Evolutionary conservation across 1,140 invertebrate genomes (phyloP).

Genomic region (Eriocheir sinensis): DNA sequence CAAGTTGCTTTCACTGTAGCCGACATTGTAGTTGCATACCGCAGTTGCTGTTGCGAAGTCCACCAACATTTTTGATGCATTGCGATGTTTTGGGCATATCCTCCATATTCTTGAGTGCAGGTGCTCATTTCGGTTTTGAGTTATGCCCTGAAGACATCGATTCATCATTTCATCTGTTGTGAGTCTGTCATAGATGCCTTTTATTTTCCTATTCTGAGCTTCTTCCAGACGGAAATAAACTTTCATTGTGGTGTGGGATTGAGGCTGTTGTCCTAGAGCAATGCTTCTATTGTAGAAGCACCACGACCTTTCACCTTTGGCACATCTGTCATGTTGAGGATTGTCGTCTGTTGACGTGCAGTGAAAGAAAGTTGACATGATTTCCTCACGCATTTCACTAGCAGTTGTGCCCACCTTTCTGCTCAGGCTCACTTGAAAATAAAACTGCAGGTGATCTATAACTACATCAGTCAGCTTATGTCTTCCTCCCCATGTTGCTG

Average conservation of each 20-base stretch:
- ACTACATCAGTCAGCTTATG: constrained; percentile 18
- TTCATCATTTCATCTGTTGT: constrained; percentile 47
- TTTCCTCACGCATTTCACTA: constrained; percentile 35
- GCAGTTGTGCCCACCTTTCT: constrained; percentile 39
- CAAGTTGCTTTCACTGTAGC: constrained; percentile 67
- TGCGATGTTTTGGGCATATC: constrained; percentile 55
- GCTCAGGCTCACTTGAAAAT: constrained; percentile 32
- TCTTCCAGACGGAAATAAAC: constrained; percentile 52
- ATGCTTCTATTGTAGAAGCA: constrained; percentile 1
- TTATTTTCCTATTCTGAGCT: not conserved
- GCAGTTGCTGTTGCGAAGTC: constrained; percentile 49
- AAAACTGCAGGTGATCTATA: constrained; percentile 24
- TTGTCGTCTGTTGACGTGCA: constrained; percentile 32
- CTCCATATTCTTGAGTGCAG: constrained; percentile 50
- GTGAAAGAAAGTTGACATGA: constrained; percentile 30
- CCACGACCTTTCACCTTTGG: not conserved
- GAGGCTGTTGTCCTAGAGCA: not conserved
- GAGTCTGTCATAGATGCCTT: constrained; percentile 18
- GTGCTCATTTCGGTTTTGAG: constrained; percentile 45
- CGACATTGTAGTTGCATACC: not conserved
- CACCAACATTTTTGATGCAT: constrained; percentile 40
- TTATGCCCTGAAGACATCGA: constrained; percentile 40
- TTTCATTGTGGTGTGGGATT: constrained; percentile 29
- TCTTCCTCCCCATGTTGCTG: constrained; percentile 23
- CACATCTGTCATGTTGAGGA: constrained; percentile 30